Conservation (phyloP, 2,113 vertebrate species). For the Syrmaticus mikado region DNA sequence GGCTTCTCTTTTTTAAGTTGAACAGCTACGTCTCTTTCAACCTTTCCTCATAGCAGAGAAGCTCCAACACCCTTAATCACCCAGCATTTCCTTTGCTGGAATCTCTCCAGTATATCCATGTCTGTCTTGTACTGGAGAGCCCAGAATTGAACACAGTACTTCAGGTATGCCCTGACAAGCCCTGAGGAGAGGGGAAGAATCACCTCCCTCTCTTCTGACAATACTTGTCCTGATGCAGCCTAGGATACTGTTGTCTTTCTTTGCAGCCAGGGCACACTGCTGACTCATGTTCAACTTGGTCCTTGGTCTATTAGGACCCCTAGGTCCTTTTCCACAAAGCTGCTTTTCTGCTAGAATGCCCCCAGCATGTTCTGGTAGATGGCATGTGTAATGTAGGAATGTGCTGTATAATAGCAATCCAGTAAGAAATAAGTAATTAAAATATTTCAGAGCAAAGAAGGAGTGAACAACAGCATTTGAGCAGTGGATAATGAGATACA, state of each 20-base stretch:
- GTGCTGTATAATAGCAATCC: not conserved
- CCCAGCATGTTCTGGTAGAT: not conserved
- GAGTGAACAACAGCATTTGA: not conserved
- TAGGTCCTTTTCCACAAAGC: not conserved
- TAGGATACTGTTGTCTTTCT: not conserved
- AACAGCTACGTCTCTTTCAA: not conserved
- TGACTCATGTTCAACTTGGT: not conserved
- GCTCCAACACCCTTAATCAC: not conserved
- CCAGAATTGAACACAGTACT: not conserved
- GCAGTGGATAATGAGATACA: not conserved
- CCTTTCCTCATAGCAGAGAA: not conserved
- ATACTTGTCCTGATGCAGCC: not conserved
- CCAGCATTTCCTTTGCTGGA: not conserved
- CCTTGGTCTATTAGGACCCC: not conserved
- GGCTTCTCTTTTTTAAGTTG: too few relatives aligned
- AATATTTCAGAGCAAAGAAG: not conserved
- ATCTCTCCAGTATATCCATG: fast-evolving
- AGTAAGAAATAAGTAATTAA: not conserved
- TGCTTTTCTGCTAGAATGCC: not conserved
- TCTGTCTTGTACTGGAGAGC: not conserved
- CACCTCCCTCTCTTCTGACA: not conserved
- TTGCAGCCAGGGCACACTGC: not conserved
- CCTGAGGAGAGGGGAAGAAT: not conserved
- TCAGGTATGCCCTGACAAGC: not conserved
- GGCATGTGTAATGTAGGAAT: not conserved